Evolutionary conservation across 1,140 invertebrate genomes (phyloP).

Genomic region (Philotrypesis tridentata): DNA sequence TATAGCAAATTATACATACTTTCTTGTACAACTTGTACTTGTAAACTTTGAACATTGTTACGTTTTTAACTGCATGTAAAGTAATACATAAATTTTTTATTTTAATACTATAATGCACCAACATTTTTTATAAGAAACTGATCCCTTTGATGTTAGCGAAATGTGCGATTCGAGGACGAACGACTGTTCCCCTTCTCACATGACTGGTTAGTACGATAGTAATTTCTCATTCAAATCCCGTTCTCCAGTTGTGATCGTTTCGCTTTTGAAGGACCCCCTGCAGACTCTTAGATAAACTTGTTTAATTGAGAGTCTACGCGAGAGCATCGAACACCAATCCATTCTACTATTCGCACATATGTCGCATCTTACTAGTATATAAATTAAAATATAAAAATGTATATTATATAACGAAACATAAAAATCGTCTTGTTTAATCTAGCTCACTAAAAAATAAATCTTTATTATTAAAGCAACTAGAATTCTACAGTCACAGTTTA

Average conservation of each 20-base stretch:
- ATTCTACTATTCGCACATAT: not conserved
- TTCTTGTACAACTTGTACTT: not conserved
- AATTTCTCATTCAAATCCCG: slow-evolving; percentile 63
- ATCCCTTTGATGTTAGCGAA: slow-evolving; percentile 51
- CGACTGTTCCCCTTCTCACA: slow-evolving; percentile 60
- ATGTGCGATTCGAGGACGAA: slow-evolving; percentile 40
- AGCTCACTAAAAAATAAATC: not conserved
- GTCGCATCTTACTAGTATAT: not conserved
- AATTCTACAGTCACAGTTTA: not conserved
- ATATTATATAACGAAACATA: no score
- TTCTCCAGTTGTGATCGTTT: slow-evolving; percentile 51
- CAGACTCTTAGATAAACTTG: slow-evolving; percentile 64
- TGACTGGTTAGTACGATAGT: slow-evolving; percentile 43
- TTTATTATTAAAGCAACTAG: slow-evolving; percentile 1
- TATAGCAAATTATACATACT: not conserved
- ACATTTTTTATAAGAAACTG: not conserved
- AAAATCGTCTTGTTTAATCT: not conserved
- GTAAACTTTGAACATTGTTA: not conserved
- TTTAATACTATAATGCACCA: not conserved
- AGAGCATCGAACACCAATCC: not conserved
- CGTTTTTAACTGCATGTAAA: no score
- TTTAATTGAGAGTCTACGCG: slow-evolving; percentile 69
- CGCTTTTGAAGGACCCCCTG: slow-evolving; percentile 62
- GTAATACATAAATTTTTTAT: not conserved
- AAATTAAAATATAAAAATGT: no score